Percentiles rank a stretch among this genome's conserved stretches.
Evolutionary conservation across 2,113 vertebrate genomes (phyloP).

Genomic region (Microtus richardsoni): DNA sequence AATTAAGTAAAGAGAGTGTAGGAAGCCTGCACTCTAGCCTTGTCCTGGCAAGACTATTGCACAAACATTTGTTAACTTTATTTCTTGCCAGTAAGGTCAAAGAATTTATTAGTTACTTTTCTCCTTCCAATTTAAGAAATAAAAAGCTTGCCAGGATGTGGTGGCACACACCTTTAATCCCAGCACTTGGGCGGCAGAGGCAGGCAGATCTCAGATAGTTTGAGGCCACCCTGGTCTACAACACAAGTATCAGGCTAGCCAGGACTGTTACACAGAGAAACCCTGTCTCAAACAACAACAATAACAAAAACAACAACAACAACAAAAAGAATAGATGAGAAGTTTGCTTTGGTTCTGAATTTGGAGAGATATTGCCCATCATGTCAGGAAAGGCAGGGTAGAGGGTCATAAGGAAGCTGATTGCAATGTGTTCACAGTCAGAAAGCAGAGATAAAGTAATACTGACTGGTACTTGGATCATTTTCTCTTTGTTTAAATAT

Average conservation of each 20-base stretch:
- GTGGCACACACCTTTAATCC: no score
- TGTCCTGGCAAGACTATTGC: neutral
- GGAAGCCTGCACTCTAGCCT: neutral
- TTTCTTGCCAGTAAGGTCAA: neutral
- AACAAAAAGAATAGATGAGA: no score
- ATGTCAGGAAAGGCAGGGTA: neutral
- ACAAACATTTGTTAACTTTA: neutral
- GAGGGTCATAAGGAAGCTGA: neutral
- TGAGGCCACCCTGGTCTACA: no score
- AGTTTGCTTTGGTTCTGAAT: neutral
- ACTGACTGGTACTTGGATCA: no score
- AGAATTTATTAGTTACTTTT: neutral
- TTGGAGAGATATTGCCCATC: neutral
- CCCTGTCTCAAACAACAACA: no score
- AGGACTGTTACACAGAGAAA: no score
- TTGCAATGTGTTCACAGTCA: neutral
- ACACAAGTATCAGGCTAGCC: no score
- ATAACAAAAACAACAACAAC: neutral
- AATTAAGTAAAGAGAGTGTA: constrained; percentile 6
- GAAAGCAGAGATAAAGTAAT: neutral
- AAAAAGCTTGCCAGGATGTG: no score
- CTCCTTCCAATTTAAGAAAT: neutral
- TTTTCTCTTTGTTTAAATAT: neutral
- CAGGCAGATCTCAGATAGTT: no score
- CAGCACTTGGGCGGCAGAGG: no score